A percentile compares a stretch with the other conserved stretches of the same genome.
Conservation (phyloP, 2,797 vertebrate species). For the Centroberyx gerrardi region DNA sequence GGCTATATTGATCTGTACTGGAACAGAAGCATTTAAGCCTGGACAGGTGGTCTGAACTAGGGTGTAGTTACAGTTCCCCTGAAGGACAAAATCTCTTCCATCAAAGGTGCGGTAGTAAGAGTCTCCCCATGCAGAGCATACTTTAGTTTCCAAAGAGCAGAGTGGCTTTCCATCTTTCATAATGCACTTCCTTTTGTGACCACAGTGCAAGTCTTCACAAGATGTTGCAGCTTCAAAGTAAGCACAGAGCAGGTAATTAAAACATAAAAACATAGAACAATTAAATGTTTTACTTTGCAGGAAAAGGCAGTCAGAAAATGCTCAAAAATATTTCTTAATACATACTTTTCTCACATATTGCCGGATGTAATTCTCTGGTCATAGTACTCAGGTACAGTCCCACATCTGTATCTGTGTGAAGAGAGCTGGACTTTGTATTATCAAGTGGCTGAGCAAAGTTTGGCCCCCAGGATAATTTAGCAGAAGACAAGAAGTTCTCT, state of each 20-base stretch:
- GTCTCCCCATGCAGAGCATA: slow-evolving; percentile 46
- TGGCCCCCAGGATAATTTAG: background rate
- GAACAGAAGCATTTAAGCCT: slow-evolving; percentile 33
- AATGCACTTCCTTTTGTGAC: slow-evolving; percentile 27
- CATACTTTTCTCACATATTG: slow-evolving; percentile 35
- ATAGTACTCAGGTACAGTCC: slow-evolving; percentile 40
- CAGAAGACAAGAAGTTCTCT: slow-evolving; percentile 10
- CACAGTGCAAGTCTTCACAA: slow-evolving; percentile 41
- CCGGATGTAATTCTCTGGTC: slow-evolving; percentile 28
- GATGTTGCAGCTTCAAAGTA: slow-evolving; percentile 14
- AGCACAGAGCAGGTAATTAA: background rate
- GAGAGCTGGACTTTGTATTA: background rate
- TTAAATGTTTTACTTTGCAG: background rate
- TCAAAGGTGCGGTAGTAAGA: slow-evolving; percentile 51
- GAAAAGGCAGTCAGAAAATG: background rate
- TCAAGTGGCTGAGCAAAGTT: slow-evolving; percentile 1
- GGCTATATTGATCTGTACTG: slow-evolving; percentile 46
- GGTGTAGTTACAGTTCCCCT: slow-evolving; percentile 48
- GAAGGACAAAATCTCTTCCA: slow-evolving; percentile 43
- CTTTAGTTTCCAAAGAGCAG: slow-evolving; percentile 34
- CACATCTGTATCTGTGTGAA: slow-evolving; percentile 7
- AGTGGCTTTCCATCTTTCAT: slow-evolving; percentile 40
- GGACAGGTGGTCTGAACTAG: slow-evolving; percentile 49
- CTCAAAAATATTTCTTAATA: background rate
- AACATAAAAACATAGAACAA: background rate